Evolutionary conservation across 2,888 invertebrate genomes (phyloP).

Genomic region (Endomychus coccineus): DNA sequence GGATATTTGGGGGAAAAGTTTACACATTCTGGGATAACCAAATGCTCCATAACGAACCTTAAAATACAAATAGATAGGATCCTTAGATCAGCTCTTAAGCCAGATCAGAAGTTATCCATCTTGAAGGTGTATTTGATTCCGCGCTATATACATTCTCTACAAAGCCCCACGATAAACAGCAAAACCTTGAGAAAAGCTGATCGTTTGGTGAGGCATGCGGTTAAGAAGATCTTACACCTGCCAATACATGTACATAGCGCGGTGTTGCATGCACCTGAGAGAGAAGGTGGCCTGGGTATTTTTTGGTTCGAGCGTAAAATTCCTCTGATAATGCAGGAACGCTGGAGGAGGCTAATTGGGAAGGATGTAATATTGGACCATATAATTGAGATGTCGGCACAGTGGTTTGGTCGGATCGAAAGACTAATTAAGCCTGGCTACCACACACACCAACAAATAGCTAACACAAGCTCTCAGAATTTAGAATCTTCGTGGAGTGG

Average conservation of each 20-base stretch:
- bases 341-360: neutral
- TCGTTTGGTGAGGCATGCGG: neutral
- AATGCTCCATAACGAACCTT: neutral
- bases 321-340: conserved; percentile 3
- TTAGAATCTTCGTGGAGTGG: no score
- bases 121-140: conserved; percentile 1
- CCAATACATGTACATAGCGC: neutral
- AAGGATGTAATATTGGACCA: neutral
- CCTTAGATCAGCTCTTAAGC: conserved; percentile 2
- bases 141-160: conserved; percentile 1
- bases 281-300: neutral
- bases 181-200: conserved; percentile 1
- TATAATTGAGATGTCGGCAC: neutral
- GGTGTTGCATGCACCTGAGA: conserved; percentile 1
- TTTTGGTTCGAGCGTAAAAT: conserved; percentile 4
- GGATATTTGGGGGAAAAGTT: conserved; percentile 1
- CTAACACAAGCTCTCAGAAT: no score
- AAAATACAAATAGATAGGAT: conserved; percentile 1
- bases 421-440: neutral
- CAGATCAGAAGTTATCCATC: neutral
- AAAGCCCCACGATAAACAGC: neutral
- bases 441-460: no score
- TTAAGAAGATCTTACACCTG: conserved; percentile 4
- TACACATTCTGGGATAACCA: neutral
- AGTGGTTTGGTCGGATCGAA: neutral